phyloP scores from a whole-genome alignment of 2,113 vertebrate genomes.

The Genyomyrus donnyi region DNA sequence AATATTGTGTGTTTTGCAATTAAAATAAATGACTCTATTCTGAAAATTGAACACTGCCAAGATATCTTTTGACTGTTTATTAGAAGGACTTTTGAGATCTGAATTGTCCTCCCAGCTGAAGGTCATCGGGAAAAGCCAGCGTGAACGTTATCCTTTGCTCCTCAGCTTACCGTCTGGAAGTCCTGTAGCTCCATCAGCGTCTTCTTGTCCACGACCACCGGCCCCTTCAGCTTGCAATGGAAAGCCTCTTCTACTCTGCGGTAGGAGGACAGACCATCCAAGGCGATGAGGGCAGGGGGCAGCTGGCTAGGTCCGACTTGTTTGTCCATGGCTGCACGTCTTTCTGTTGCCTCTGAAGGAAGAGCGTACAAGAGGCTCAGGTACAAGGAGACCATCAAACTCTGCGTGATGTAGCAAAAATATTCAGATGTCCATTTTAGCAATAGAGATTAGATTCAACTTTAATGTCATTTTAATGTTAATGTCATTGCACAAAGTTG shows the following conservation, averaged over 20 bases:
- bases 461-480: not conserved
- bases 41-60: not conserved
- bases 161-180: slow-evolving; percentile 79
- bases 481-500: not conserved
- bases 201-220: slow-evolving; percentile 76
- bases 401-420: not conserved
- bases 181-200: slow-evolving; percentile 84
- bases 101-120: not conserved
- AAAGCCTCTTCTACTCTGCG: slow-evolving; percentile 75
- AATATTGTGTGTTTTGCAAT: slow-evolving; percentile 3
- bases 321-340: slow-evolving; percentile 51
- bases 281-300: slow-evolving; percentile 60
- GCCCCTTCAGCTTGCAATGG: slow-evolving; percentile 80
- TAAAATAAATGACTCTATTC: not conserved
- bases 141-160: not conserved
- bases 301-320: slow-evolving; percentile 57
- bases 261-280: slow-evolving; percentile 56
- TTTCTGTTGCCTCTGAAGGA: slow-evolving; percentile 74
- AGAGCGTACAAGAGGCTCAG: not conserved
- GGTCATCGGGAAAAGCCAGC: not conserved
- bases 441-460: not conserved
- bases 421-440: not conserved
- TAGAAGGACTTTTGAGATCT: not conserved
- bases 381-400: not conserved
- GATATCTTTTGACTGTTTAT: slow-evolving; percentile 7